Evolutionary conservation across 1,140 invertebrate genomes (phyloP).

Genomic region (Solen grandis): DNA sequence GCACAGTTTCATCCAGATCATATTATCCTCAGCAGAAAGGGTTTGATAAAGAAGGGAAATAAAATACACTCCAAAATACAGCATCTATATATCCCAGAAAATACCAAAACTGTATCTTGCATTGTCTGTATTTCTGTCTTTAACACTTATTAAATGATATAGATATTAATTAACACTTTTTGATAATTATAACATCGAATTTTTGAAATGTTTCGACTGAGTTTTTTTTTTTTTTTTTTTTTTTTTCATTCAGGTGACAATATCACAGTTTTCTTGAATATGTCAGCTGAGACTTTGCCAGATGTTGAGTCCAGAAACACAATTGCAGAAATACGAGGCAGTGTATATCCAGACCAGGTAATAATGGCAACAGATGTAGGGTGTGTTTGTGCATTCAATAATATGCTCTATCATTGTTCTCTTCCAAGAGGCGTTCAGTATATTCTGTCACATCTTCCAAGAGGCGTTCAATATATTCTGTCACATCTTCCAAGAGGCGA

Average conservation of each 20-base stretch:
- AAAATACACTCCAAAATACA: neutral
- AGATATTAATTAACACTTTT: neutral
- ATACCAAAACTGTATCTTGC: too few species aligned
- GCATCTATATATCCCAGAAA: neutral
- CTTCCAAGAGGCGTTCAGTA: too few species aligned
- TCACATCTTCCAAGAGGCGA: too few species aligned
- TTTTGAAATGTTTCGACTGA: neutral
- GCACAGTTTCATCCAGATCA: neutral
- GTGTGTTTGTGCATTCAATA: too few species aligned
- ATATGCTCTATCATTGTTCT: too few species aligned
- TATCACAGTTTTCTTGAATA: conserved; percentile 83
- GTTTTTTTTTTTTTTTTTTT: neutral
- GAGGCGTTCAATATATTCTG: too few species aligned
- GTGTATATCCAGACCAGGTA: conserved; percentile 83
- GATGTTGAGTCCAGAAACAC: conserved; percentile 86
- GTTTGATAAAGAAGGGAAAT: neutral
- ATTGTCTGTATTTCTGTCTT: too few species aligned
- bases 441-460: too few species aligned
- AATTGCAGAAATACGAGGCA: conserved; percentile 87
- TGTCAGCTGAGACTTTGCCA: conserved; percentile 83
- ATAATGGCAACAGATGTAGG: too few species aligned
- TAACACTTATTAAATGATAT: neutral
- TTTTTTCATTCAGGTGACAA: conserved; percentile 79
- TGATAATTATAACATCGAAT: neutral
- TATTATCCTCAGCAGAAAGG: neutral